These are phyloP conservation scores for Monarcha castaneiventris DNA, from an alignment of 2,113 vertebrate species.

Conservation along the genomic window DNA sequence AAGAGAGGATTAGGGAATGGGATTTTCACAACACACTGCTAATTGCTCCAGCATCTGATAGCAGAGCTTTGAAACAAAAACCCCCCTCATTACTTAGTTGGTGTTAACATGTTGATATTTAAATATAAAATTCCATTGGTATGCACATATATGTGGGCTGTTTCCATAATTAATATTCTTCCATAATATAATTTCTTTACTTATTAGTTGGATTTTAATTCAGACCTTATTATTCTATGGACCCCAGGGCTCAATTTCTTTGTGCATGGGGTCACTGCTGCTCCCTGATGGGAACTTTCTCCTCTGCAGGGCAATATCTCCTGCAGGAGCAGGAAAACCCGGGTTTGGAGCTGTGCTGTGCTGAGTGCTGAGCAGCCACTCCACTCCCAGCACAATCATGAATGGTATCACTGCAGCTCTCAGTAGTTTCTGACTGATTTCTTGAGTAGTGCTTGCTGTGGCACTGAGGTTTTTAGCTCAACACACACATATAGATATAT, in stretches of 20 bases:
- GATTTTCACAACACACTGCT: background rate
- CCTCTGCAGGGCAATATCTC: background rate
- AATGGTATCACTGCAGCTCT: accelerated
- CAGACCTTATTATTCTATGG: background rate
- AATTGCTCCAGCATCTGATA: background rate
- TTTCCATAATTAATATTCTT: background rate
- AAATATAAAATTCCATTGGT: background rate
- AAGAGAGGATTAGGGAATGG: background rate
- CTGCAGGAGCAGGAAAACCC: background rate
- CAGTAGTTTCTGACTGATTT: background rate
- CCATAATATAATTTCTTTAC: background rate
- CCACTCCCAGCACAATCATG: background rate
- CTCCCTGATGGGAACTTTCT: background rate
- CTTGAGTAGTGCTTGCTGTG: background rate
- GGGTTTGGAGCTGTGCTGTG: background rate
- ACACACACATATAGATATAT: no score
- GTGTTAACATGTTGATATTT: background rate
- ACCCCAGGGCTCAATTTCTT: accelerated
- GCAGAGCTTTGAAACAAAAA: background rate
- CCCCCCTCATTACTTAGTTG: background rate
- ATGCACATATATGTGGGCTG: background rate
- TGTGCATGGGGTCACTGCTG: background rate
- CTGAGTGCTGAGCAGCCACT: background rate
- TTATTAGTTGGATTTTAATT: background rate
- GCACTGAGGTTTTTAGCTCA: background rate